These are phyloP conservation scores for Leptoteleia sp. DNA, from an alignment of 1,140 invertebrate genomes.

Conservation along the genomic window DNA sequence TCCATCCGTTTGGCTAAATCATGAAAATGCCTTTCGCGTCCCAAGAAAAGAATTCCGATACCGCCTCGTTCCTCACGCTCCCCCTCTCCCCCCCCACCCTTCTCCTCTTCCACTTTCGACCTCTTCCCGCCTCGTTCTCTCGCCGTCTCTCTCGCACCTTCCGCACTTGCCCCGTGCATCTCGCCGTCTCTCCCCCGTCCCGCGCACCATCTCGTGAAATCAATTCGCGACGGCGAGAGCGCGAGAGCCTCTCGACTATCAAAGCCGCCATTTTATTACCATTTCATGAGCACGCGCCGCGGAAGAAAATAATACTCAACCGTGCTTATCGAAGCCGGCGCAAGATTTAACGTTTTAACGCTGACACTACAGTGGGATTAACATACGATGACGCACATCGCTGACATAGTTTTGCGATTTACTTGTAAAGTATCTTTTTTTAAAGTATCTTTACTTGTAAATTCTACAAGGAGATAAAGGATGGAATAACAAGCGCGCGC, in stretches of 20 bases:
- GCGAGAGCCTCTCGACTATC: slow-evolving; percentile 38
- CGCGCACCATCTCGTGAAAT: slow-evolving; percentile 34
- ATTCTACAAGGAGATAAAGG: slow-evolving; percentile 16
- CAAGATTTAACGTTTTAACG: slow-evolving; percentile 44
- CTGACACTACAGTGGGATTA: slow-evolving; percentile 34
- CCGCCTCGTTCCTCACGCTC: background rate
- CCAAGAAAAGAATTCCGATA: slow-evolving; percentile 36
- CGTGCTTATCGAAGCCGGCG: slow-evolving; percentile 35
- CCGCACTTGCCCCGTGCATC: no score
- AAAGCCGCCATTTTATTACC: slow-evolving; percentile 55
- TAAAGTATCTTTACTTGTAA: no score
- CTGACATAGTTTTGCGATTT: slow-evolving; percentile 49
- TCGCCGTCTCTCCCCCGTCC: background rate
- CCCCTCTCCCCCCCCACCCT: no score
- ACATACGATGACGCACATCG: slow-evolving; percentile 48
- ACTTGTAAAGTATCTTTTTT: slow-evolving; percentile 20
- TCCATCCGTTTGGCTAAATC: slow-evolving; percentile 34
- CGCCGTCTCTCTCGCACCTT: no score
- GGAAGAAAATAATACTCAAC: slow-evolving; percentile 46
- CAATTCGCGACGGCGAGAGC: slow-evolving; percentile 38
- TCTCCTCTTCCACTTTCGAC: background rate
- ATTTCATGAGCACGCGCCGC: slow-evolving; percentile 48
- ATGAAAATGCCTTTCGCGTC: slow-evolving; percentile 38
- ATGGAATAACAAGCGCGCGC: slow-evolving; percentile 19
- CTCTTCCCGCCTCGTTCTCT: background rate